These are phyloP conservation scores for Acanthurus tractus DNA, from an alignment of 2,797 vertebrate genomes.

Conservation along the genomic window DNA sequence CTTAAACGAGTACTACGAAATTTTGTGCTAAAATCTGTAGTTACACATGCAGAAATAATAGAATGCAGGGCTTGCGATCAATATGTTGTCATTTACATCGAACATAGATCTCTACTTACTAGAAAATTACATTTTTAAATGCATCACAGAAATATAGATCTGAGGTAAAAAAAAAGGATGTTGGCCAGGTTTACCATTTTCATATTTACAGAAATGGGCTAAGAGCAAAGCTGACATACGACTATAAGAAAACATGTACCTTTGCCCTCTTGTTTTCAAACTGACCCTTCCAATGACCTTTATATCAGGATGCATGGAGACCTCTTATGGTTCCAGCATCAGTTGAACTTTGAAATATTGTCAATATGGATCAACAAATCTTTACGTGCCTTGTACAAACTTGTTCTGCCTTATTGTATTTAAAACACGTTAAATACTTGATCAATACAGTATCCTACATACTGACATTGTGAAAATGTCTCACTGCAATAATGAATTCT, in stretches of 20 bases:
- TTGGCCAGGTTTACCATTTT: not conserved
- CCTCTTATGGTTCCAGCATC: slow-evolving; percentile 33
- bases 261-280: slow-evolving; percentile 2
- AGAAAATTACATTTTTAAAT: not conserved
- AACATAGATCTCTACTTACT: no score
- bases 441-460: slow-evolving; percentile 9
- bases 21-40: slow-evolving; percentile 27
- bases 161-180: not conserved
- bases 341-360: slow-evolving; percentile 52
- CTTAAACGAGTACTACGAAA: not conserved
- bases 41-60: slow-evolving; percentile 1
- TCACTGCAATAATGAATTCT: slow-evolving; percentile 32
- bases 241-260: slow-evolving; percentile 9
- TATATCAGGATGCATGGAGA: not conserved
- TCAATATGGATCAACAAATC: slow-evolving; percentile 8
- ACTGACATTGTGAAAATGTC: slow-evolving; percentile 20
- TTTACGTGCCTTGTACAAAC: slow-evolving; percentile 20
- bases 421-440: slow-evolving; percentile 33
- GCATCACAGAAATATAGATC: not conserved
- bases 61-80: not conserved
- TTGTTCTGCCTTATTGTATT: slow-evolving; percentile 33
- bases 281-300: not conserved
- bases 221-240: slow-evolving; percentile 3
- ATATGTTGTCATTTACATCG: not conserved
- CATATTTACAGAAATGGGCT: slow-evolving; percentile 9